Evolutionary conservation across 2,113 vertebrate species (phyloP).

Genomic region (Mormoops blainvillei): DNA sequence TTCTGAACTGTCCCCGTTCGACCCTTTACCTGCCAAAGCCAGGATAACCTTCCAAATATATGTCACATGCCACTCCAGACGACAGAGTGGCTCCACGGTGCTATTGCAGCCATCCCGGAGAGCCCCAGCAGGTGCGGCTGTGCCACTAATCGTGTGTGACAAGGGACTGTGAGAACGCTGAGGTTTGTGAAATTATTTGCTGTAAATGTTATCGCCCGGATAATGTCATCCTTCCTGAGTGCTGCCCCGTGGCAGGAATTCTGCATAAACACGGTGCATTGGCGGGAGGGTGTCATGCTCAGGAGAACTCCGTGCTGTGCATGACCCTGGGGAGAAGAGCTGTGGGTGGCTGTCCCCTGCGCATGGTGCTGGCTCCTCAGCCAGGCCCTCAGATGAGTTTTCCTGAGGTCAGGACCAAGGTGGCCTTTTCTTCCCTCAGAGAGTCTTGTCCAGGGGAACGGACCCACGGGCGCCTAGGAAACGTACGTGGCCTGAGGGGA

Average conservation of each 20-base stretch:
- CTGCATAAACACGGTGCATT: neutral
- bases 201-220: neutral
- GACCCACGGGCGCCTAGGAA: neutral
- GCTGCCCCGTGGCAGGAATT: neutral
- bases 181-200: neutral
- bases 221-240: neutral
- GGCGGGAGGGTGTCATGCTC: neutral
- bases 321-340: neutral
- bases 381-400: fast-evolving
- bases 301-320: fast-evolving
- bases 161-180: neutral
- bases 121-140: neutral
- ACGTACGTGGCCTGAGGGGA: neutral
- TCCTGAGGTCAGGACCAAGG: neutral
- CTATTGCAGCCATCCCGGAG: neutral
- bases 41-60: neutral
- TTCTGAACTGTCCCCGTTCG: neutral
- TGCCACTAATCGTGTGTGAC: neutral
- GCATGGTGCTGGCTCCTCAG: neutral
- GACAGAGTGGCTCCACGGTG: fast-evolving
- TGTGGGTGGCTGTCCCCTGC: no score
- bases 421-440: neutral
- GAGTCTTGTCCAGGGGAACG: neutral
- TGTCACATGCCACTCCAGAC: fast-evolving
- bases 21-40: neutral